phyloP scores from a whole-genome alignment of 2,888 invertebrate species.

The Ischnus inquisitorius region DNA sequence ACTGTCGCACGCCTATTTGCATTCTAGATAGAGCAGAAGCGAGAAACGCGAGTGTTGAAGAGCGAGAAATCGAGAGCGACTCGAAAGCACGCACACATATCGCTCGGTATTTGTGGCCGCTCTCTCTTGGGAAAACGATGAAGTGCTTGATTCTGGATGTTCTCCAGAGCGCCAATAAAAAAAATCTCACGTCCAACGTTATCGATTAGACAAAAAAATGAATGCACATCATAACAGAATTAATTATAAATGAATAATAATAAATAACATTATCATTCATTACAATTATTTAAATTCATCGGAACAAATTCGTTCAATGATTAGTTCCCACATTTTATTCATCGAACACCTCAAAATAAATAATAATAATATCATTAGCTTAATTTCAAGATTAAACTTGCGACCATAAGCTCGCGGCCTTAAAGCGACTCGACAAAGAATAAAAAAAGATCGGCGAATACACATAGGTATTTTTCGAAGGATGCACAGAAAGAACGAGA shows the following conservation, averaged over 20 bases:
- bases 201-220: not conserved
- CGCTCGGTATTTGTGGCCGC: not conserved
- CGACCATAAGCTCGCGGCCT: not conserved
- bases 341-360: not conserved
- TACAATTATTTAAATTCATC: no score
- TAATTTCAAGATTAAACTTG: not conserved
- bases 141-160: conserved; percentile 13
- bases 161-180: not conserved
- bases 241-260: no score
- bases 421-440: not conserved
- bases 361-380: no score
- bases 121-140: conserved; percentile 16
- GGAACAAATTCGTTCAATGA: no score
- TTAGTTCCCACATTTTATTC: no score
- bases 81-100: conserved; percentile 20
- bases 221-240: no score
- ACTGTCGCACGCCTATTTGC: conserved; percentile 53
- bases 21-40: conserved; percentile 44
- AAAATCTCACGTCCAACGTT: not conserved
- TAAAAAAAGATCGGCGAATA: not conserved
- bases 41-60: conserved; percentile 49
- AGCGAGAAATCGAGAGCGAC: conserved; percentile 56
- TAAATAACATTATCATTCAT: no score
- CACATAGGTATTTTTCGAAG: conserved; percentile 32
- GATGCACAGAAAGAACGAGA: conserved; percentile 6